Evolutionary conservation across 2,797 vertebrate species (phyloP), one percentile per base, ranked within the genome.

Genomic region (Phrynocephalus guinanensis): DNA sequence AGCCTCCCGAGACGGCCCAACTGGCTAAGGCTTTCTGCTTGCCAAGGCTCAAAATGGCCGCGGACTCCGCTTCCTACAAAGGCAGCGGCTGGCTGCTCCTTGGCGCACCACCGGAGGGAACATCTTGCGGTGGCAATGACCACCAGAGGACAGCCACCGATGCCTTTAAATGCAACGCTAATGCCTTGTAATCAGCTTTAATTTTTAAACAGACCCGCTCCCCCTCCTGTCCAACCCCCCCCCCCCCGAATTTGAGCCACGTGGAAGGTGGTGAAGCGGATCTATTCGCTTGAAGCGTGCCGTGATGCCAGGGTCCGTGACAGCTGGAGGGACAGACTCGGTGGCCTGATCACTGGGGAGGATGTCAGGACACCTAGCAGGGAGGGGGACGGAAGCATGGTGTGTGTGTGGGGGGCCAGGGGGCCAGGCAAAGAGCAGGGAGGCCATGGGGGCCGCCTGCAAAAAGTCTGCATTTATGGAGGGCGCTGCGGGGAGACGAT

Each of bases 271-370:
- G 90, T 82, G 91, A 92, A 56, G 88, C 75, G 90, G 93, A 11
- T 63, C 88, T 86, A 88, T 86, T 2, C 0, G 91, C 90, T 92
- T 86, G 89, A 90, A n/a, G 82, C 38, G 48, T 30, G 91, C 10
- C 66, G 8, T 91, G 92, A 79, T 84, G 93, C 93, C 85, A 73
- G 1, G 76, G 67, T 92, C 88, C 88, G 92, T 88, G 97, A 97
- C 97, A 98, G 97, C 96, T 97, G 97, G 97, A 92, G 86, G 90
- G 90, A 95, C 96, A 96, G 96, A 93, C 96, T 91, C 89, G 38
- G 91, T 88, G 72, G 95, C 93, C 93, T 94, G 94, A 93, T 94
- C 94, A 93, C 94, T 94, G 95, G 95, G 90, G 93, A 93, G 94
- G 87, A 87, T 91, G 96, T 93, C 96, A 96, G 92, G 96, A 93